Evolutionary conservation across 2,888 invertebrate genomes (phyloP).

Genomic region (Eupithecia inturbata): DNA sequence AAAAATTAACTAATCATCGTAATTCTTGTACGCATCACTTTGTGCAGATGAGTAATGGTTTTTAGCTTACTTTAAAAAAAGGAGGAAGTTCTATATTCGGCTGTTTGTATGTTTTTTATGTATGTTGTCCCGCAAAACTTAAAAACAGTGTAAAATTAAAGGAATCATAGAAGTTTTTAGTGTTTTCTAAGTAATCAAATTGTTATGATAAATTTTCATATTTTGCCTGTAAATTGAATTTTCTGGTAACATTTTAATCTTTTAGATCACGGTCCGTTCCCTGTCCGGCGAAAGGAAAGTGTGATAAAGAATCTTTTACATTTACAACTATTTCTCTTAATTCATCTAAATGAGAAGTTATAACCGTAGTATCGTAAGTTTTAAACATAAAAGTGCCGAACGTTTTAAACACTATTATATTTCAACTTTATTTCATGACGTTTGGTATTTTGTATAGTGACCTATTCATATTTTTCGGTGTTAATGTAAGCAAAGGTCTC

Average conservation of each 20-base stretch:
- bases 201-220: background rate
- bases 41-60: background rate
- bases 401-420: constrained; percentile 28
- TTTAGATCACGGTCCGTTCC: background rate
- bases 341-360: constrained; percentile 45
- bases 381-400: constrained; percentile 44
- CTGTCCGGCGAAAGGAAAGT: background rate
- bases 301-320: constrained; percentile 3
- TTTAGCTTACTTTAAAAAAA: too few relatives aligned
- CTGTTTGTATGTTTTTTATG: too few relatives aligned
- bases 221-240: background rate
- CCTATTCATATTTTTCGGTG: constrained; percentile 8
- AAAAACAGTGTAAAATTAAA: too few relatives aligned
- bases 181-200: too few relatives aligned
- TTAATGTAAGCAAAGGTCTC: background rate
- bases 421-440: constrained; percentile 16
- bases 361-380: constrained; percentile 43
- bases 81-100: too few relatives aligned
- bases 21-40: background rate
- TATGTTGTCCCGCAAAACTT: too few relatives aligned
- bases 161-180: too few relatives aligned
- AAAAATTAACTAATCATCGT: background rate
- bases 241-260: background rate
- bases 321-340: constrained; percentile 42
- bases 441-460: constrained; percentile 13